Percentiles rank a stretch among this genome's conserved stretches.
phyloP scores from a whole-genome alignment of 2,113 vertebrate genomes.

The Oryzias javanicus region DNA sequence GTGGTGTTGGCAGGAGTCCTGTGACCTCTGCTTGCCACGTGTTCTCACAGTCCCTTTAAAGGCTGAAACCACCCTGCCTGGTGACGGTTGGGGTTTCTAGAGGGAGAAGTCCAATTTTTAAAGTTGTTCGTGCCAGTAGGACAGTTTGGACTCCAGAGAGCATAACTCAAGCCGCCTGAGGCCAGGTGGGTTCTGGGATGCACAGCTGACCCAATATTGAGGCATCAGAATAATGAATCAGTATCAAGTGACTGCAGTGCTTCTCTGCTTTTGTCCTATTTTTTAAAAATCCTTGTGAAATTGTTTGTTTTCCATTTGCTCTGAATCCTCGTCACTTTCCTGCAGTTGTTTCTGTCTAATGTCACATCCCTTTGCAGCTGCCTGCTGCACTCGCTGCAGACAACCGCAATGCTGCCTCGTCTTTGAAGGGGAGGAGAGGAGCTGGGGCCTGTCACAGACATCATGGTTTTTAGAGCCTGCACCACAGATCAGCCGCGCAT shows the following conservation, averaged over 20 bases:
- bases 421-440: slow-evolving; percentile 54
- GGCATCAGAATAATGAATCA: slow-evolving; percentile 56
- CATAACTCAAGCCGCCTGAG: slow-evolving; percentile 28
- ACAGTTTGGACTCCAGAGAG: slow-evolving; percentile 4
- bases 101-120: slow-evolving; percentile 3
- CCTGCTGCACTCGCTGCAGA: slow-evolving; percentile 53
- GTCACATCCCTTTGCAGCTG: slow-evolving; percentile 28
- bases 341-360: slow-evolving; percentile 7
- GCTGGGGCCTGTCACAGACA: slow-evolving; percentile 55
- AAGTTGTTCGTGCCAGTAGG: too few species aligned
- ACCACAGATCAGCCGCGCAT: not conserved
- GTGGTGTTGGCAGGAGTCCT: slow-evolving; percentile 44
- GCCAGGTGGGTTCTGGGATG: slow-evolving; percentile 52
- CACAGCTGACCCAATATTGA: slow-evolving; percentile 47
- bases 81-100: slow-evolving; percentile 16
- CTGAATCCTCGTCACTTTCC: slow-evolving; percentile 22
- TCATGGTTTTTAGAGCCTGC: slow-evolving; percentile 60
- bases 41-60: slow-evolving; percentile 49
- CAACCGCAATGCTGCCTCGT: slow-evolving; percentile 62
- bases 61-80: slow-evolving; percentile 20
- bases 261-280: slow-evolving; percentile 53
- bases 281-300: slow-evolving; percentile 49
- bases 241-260: slow-evolving; percentile 45
- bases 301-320: slow-evolving; percentile 33
- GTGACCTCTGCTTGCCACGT: slow-evolving; percentile 63